Evolutionary conservation across 2,797 vertebrate genomes (phyloP).

Genomic region (Perdix hodgsoniae): DNA sequence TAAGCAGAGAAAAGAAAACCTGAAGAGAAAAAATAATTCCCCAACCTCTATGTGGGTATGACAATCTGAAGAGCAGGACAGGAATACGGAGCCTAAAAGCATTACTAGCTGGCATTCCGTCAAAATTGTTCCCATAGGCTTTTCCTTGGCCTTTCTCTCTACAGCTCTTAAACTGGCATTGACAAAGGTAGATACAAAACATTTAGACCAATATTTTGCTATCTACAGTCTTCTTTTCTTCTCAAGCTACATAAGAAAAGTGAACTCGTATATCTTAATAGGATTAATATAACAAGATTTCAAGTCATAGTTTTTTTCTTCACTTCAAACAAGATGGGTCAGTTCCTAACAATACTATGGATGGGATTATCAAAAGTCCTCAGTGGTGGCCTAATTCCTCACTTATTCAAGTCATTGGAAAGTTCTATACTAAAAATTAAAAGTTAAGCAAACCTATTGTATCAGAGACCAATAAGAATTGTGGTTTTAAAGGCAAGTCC

Average conservation of each 20-base stretch:
- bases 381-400: background rate
- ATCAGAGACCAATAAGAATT: background rate
- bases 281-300: slow-evolving; percentile 8
- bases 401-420: background rate
- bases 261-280: slow-evolving; percentile 3
- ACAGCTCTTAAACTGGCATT: background rate
- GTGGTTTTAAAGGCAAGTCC: background rate
- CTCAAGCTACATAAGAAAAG: slow-evolving; percentile 7
- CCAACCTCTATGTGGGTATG: background rate
- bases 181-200: slow-evolving; percentile 14
- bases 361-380: background rate
- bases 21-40: slow-evolving; percentile 14
- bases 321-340: background rate
- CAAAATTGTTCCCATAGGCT: slow-evolving; percentile 14
- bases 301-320: background rate
- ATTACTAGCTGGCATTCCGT: slow-evolving; percentile 7
- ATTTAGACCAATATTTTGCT: slow-evolving; percentile 1
- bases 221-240: slow-evolving; percentile 2
- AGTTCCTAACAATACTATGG: background rate
- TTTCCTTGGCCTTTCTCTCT: slow-evolving; percentile 1
- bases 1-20: background rate
- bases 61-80: background rate
- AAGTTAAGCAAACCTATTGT: background rate
- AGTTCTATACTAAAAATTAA: background rate
- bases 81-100: slow-evolving; percentile 13